Percentiles rank a stretch among this genome's conserved stretches.
Evolutionary conservation across 2,888 invertebrate genomes (phyloP).

Genomic region (Rhogogaster chlorosoma): DNA sequence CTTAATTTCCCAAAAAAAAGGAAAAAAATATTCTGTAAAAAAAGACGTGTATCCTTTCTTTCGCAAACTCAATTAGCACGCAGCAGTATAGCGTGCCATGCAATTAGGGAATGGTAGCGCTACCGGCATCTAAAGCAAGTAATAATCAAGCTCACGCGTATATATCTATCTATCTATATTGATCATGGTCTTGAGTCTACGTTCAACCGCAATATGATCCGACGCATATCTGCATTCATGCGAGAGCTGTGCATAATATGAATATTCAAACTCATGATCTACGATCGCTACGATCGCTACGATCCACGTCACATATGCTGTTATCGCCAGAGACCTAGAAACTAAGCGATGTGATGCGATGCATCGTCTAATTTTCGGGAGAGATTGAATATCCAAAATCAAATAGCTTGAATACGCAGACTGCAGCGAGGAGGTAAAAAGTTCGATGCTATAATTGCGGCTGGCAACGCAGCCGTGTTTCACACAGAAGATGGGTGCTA

Average conservation of each 20-base stretch:
- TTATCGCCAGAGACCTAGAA: not conserved
- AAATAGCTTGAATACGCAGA: not conserved
- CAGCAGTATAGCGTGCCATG: not conserved
- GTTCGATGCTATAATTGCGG: not conserved
- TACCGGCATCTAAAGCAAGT: not conserved
- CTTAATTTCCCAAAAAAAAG: not conserved
- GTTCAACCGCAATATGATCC: not conserved
- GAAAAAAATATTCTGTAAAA: no score
- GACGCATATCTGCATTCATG: not conserved
- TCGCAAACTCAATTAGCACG: not conserved
- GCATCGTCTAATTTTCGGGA: not conserved
- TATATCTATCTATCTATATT: not conserved
- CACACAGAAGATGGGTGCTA: not conserved
- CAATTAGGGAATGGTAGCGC: not conserved
- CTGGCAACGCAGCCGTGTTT: not conserved
- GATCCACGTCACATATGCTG: not conserved
- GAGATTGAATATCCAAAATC: not conserved
- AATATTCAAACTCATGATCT: not conserved
- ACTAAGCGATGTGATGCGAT: not conserved
- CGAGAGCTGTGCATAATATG: not conserved
- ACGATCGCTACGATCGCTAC: no score
- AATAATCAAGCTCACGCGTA: not conserved
- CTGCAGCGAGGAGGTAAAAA: not conserved
- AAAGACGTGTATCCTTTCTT: not conserved
- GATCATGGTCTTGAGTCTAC: not conserved